These are phyloP conservation scores for Dicentrarchus labrax DNA, from an alignment of 2,113 vertebrate genomes.

Conservation along the genomic window DNA sequence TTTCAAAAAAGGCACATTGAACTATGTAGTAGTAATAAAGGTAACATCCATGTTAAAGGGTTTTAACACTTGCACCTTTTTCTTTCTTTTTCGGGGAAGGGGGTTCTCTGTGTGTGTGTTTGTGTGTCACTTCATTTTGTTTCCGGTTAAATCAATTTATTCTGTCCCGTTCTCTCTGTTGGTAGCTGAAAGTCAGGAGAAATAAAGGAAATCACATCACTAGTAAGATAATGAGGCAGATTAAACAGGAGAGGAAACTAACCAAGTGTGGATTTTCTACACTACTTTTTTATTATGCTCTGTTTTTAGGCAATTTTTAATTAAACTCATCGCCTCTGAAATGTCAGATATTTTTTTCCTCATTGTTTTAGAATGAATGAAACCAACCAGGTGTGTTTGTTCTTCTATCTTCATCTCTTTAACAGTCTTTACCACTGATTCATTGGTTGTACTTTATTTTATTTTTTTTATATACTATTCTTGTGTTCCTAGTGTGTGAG, in stretches of 20 bases:
- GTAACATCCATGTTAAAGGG: background rate
- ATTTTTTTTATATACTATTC: background rate
- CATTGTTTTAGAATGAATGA: background rate
- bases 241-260: background rate
- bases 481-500: background rate
- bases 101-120: background rate
- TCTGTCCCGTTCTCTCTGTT: too few relatives aligned
- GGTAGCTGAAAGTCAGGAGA: too few relatives aligned
- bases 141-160: background rate
- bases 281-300: constrained; percentile 4
- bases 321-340: background rate
- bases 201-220: too few relatives aligned
- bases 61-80: constrained; percentile 11
- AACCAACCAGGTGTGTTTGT: background rate
- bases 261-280: background rate
- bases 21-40: background rate
- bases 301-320: background rate
- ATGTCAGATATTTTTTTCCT: background rate
- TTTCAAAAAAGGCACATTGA: background rate
- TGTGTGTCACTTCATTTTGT: background rate
- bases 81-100: background rate
- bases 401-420: background rate
- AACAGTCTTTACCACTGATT: background rate
- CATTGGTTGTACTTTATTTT: constrained; percentile 2
- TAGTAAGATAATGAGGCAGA: background rate